phyloP scores from a whole-genome alignment of 2,113 vertebrate species.

The Egretta garzetta region DNA sequence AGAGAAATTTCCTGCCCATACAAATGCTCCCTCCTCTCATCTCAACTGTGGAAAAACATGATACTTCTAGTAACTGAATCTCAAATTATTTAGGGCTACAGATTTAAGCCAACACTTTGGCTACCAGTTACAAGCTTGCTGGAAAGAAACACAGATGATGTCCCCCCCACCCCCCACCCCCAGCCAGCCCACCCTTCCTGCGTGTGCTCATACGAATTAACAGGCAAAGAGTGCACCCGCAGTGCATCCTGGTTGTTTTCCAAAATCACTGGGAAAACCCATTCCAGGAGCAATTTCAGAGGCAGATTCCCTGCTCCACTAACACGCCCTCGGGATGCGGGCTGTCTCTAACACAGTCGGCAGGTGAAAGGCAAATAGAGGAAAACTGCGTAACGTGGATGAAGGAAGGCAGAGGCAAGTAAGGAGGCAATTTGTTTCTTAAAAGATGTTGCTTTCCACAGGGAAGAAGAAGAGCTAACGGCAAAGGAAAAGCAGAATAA shows the following conservation, averaged over 20 bases:
- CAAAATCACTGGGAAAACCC: background rate
- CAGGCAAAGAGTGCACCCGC: background rate
- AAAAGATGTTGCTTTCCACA: background rate
- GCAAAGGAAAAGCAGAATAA: background rate
- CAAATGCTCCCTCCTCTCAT: background rate
- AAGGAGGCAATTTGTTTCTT: background rate
- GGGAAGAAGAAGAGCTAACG: background rate
- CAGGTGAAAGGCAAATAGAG: background rate
- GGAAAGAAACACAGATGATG: background rate
- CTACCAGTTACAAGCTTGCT: background rate
- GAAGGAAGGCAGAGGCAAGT: background rate
- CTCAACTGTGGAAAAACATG: background rate
- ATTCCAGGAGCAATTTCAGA: background rate
- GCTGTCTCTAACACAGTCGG: background rate
- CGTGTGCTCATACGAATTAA: background rate
- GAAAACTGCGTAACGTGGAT: background rate
- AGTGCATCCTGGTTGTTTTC: background rate
- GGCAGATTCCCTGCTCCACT: background rate
- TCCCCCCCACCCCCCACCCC: fast-evolving
- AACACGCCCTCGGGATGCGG: background rate
- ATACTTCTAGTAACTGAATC: background rate
- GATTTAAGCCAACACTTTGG: background rate
- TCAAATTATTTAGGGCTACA: background rate
- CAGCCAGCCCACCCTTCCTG: background rate
- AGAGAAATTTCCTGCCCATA: background rate